Conservation (phyloP, 2,888 invertebrate genomes). For the Pammene aurita region DNA sequence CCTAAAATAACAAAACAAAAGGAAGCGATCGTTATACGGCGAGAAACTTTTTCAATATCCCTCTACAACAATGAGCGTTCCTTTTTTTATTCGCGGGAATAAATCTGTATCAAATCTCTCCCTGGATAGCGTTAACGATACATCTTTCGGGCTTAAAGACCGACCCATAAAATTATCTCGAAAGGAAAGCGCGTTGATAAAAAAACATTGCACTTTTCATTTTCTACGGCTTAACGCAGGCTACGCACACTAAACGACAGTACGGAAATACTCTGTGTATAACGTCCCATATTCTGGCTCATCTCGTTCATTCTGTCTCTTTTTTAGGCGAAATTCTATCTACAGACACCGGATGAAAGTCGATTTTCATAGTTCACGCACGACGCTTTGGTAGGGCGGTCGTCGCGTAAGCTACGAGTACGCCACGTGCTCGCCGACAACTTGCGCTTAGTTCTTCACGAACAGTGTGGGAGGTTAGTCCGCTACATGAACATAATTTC, state of each 20-base stretch:
- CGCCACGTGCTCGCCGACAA: conserved; percentile 80
- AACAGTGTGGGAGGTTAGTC: conserved; percentile 82
- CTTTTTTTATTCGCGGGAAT: conserved; percentile 61
- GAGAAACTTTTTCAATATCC: conserved; percentile 77
- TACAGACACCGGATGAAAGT: conserved; percentile 71
- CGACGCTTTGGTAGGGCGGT: conserved; percentile 78
- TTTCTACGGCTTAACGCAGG: conserved; percentile 57
- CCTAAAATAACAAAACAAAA: conserved; percentile 69
- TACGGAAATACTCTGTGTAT: conserved; percentile 79
- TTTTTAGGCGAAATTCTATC: conserved; percentile 70
- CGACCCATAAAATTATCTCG: conserved; percentile 52
- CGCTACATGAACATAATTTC: conserved; percentile 76
- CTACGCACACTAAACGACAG: conserved; percentile 69
- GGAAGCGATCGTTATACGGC: conserved; percentile 58
- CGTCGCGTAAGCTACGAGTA: conserved; percentile 73
- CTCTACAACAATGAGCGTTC: conserved; percentile 67
- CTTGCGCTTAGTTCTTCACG: conserved; percentile 82
- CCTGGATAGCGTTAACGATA: conserved; percentile 58
- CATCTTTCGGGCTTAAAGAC: conserved; percentile 53
- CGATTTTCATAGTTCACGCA: conserved; percentile 69
- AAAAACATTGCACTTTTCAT: conserved; percentile 71
- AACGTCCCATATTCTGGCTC: conserved; percentile 77
- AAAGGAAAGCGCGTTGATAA: conserved; percentile 53
- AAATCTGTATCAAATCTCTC: conserved; percentile 66
- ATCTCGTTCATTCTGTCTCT: conserved; percentile 60